These are phyloP conservation scores for Chymomyza caudatula DNA, from an alignment of 2,888 invertebrate genomes.

Conservation along the genomic window DNA sequence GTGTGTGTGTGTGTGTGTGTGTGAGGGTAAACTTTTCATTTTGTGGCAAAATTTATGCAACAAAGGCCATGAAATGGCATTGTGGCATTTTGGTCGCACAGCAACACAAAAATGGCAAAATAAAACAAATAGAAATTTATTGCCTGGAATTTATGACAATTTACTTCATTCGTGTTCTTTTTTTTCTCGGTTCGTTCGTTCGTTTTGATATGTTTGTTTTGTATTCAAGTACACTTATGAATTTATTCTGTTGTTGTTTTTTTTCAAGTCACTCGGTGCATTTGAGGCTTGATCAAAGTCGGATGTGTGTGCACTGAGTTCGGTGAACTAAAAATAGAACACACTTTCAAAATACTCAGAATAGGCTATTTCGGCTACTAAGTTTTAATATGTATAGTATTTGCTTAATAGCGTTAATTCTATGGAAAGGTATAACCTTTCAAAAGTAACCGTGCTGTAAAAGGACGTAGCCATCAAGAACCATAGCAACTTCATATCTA, in stretches of 20 bases:
- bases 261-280: neutral
- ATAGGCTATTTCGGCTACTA: too few relatives aligned
- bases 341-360: conserved; percentile 14
- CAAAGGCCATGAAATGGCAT: conserved; percentile 28
- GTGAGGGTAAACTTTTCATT: conserved; percentile 1
- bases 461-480: too few relatives aligned
- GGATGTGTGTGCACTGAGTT: conserved; percentile 16
- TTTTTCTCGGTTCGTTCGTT: conserved; percentile 17
- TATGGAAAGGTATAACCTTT: too few relatives aligned
- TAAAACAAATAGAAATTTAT: conserved; percentile 75
- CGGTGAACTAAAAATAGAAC: conserved; percentile 16
- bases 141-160: conserved; percentile 75
- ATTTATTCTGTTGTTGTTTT: neutral
- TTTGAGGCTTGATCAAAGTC: conserved; percentile 6
- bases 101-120: conserved; percentile 45
- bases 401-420: too few relatives aligned
- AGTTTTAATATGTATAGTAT: too few relatives aligned
- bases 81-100: conserved; percentile 17
- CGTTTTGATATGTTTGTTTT: neutral
- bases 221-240: conserved; percentile 6
- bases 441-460: too few relatives aligned
- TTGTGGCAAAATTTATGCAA: conserved; percentile 23
- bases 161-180: conserved; percentile 25
- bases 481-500: too few relatives aligned
- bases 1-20: conserved; percentile 6